Base-by-base conservation (phyloP, 2,113 vertebrate species). In the Malurus melanocephalus region DNA sequence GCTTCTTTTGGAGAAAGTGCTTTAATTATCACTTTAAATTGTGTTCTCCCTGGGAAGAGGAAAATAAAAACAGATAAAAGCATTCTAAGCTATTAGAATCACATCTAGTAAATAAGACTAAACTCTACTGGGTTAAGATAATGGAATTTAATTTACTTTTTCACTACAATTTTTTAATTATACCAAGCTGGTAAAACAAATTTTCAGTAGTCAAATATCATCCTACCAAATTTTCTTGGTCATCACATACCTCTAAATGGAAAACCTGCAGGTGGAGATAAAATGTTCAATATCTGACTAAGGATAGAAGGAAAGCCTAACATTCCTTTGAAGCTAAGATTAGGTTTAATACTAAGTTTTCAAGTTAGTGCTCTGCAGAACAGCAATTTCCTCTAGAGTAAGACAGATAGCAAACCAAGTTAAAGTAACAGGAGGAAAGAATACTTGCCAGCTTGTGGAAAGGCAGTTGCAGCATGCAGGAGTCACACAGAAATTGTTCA, bases 11-110 rank as follows among this genome's bases (percentile, higher is more conserved):
- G 78, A 42, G 98, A 97, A 86, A 98, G 96, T 11, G 98, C 94
- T 91, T 94, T 97, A 78, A 99, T 98, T 90, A 93, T 89, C 71
- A 99, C 98, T 95, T 96, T 98, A 91, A 99, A 99, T 4, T 96
- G 86, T 65, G 97, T 96, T 93, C 91, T 95, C 89, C 97, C 98
- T 99, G 81, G 75, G 87, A 88, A 90, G 67, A 90, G 61, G 60
- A 87, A 92, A 80, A 90, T 18, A 65, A 49, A 94, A 88, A 21
- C 71, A 93, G 56, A 27, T 35, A 59, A 64, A 89, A 82, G 10
- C 43, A 92, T 9, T 88, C 92, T 26, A 69, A 46, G 35, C 13
- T 53, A 33, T 20, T 48, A 53, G 59, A 71, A 71, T 74, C 56
- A 74, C 49, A 85, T 72, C 45, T 10, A 42, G 42, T 35, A 81